Conservation (phyloP, 1,140 invertebrate genomes). For the Drosophila gunungcola region DNA sequence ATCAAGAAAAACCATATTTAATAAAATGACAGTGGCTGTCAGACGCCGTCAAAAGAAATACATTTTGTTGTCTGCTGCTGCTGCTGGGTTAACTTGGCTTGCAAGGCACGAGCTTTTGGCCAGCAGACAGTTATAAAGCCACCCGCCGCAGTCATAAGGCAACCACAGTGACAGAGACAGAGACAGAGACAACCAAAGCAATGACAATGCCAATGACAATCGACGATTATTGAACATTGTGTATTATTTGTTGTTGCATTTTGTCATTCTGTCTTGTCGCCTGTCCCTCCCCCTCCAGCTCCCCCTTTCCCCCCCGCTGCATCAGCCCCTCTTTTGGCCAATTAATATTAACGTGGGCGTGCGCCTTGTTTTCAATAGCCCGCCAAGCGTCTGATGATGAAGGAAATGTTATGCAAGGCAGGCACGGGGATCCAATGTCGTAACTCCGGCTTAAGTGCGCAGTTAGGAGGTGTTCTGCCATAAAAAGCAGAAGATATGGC, state of each 20-base stretch:
- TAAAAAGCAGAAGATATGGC: slow-evolving; percentile 36
- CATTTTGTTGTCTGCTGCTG: slow-evolving; percentile 29
- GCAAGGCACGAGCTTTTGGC: slow-evolving; percentile 63
- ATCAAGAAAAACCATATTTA: slow-evolving; percentile 79
- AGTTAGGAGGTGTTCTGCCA: slow-evolving; percentile 51
- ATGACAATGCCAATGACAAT: slow-evolving; percentile 69
- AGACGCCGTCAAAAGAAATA: slow-evolving; percentile 77
- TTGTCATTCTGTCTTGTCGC: slow-evolving; percentile 79
- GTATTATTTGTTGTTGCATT: slow-evolving; percentile 68
- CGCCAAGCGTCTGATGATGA: slow-evolving; percentile 60
- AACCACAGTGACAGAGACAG: slow-evolving; percentile 15
- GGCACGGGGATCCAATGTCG: slow-evolving; percentile 54
- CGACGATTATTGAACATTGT: slow-evolving; percentile 72
- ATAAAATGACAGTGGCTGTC: slow-evolving; percentile 81
- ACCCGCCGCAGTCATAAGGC: slow-evolving; percentile 33
- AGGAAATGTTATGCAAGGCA: slow-evolving; percentile 80
- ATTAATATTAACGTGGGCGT: slow-evolving; percentile 78
- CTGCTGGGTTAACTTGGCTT: slow-evolving; percentile 58
- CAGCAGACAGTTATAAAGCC: slow-evolving; percentile 26
- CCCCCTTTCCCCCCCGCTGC: background rate
- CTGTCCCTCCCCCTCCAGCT: slow-evolving; percentile 6
- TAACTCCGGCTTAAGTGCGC: slow-evolving; percentile 57
- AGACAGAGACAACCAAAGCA: slow-evolving; percentile 38
- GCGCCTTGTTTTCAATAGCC: slow-evolving; percentile 46
- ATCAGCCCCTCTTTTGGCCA: slow-evolving; percentile 37